Evolutionary conservation across 1,140 invertebrate genomes (phyloP), one percentile per base, ranked within the genome.

Genomic region (Venturia canescens): DNA sequence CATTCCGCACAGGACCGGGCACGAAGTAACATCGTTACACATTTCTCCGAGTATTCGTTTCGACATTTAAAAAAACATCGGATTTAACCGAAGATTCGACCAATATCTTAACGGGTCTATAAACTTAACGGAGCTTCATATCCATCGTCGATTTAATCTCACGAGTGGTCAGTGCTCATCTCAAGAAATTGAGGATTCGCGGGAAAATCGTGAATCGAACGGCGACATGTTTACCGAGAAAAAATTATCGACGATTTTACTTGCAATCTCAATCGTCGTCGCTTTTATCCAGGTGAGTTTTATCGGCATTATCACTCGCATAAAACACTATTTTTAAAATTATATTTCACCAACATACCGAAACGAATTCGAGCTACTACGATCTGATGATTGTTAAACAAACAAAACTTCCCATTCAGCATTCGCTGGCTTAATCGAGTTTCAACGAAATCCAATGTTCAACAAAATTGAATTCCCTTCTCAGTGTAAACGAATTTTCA

Each of bases 1-100:
- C 79, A 83, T 72, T 83, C 67, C 79, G 72, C 79, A 80, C 38
- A 57, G 74, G 66, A 78, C 82, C 48, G 74, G 66, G 74, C 50
- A 23, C 67, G 71, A 44, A 72, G 82, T 69, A 60, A 80, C 82
- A 83, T 83, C 82, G 79, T 77, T 38, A 50, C 53, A 44, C 57
- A 27, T 27, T 50, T 27, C n/a, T 79, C n/a, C 75, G 16, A 57
- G 29, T 38, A 27, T 44, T 57, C 38, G 23, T 18, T 79, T 11
- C 44, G 48, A 34, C 74, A 34, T 50, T n/a, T n/a, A 13, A 60
- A 69, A 70, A 15, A 29, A 57, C 66, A 15, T 27, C 5, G n/a
- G 29, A 53, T 29, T 75, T 29, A 15, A 53, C 26, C 26, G 57
- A 53, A 27, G 21, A 29, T 38, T 31, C 34, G 44, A 63, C 5